Evolutionary conservation across 2,888 invertebrate species (phyloP).

Genomic region (Caenorhabditis sulstoni): DNA sequence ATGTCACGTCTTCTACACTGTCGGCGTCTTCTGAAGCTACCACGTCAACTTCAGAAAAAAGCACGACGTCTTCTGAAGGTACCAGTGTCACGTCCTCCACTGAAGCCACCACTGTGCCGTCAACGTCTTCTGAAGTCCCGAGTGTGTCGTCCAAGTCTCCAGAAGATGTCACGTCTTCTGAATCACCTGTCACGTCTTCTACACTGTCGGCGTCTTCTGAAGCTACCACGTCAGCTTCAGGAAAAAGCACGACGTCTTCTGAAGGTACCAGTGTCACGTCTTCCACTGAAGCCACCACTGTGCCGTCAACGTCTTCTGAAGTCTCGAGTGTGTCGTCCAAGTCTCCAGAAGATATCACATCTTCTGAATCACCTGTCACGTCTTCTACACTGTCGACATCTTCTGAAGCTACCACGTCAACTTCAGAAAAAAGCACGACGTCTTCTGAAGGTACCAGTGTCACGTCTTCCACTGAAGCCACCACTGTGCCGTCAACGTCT

Average conservation of each 20-base stretch:
- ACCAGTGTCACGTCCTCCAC: slow-evolving; percentile 22
- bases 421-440: not conserved
- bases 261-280: not conserved
- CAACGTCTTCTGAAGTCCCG: not conserved
- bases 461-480: not conserved
- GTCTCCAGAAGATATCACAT: not conserved
- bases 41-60: no score
- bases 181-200: not conserved
- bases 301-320: no score
- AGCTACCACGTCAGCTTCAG: not conserved
- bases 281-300: no score
- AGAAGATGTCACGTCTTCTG: not conserved
- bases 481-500: not conserved
- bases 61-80: slow-evolving; percentile 4
- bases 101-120: no score
- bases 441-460: not conserved
- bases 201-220: slow-evolving; percentile 1
- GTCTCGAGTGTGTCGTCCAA: no score
- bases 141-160: not conserved
- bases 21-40: not conserved
- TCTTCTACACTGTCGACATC: not conserved
- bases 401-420: not conserved
- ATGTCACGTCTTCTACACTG: not conserved
- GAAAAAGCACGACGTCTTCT: not conserved
- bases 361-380: not conserved